A percentile compares a stretch with the other conserved stretches of the same genome.
phyloP scores from a whole-genome alignment of 2,888 invertebrate genomes.

The Microplitis manilae region DNA sequence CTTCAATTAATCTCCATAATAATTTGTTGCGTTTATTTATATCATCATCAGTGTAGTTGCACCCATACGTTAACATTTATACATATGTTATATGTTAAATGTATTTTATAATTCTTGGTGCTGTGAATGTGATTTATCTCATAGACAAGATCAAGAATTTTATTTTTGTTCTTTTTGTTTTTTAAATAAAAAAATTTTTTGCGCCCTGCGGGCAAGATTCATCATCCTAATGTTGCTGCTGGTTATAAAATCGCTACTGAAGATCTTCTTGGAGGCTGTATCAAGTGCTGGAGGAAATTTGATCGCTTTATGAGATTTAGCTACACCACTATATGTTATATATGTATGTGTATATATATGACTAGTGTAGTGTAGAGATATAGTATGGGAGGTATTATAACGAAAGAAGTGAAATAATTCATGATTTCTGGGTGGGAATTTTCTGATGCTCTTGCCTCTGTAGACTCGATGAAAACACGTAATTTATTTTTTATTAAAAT shows the following conservation, averaged over 20 bases:
- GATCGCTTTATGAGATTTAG: background rate
- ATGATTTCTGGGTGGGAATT: background rate
- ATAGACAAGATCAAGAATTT: background rate
- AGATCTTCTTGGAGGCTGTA: background rate
- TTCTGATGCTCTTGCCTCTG: background rate
- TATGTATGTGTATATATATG: background rate
- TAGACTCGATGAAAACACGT: background rate
- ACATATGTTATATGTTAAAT: background rate
- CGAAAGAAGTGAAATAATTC: background rate
- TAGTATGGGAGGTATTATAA: background rate
- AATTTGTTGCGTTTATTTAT: conserved; percentile 1
- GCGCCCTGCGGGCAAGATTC: background rate
- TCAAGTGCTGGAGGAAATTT: conserved; percentile 1
- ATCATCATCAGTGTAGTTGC: background rate
- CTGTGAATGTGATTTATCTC: background rate
- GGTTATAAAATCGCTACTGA: conserved; percentile 1
- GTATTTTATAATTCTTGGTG: conserved; percentile 1
- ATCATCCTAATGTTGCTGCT: conserved; percentile 1
- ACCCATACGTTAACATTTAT: background rate
- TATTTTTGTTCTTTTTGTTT: background rate
- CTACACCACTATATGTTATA: background rate
- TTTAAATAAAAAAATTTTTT: background rate
- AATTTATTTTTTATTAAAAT: background rate
- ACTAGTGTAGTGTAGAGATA: background rate
- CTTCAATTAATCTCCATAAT: conserved; percentile 31